Conservation (phyloP, 2,888 invertebrate species). For the Cataglyphis altisquamis region DNA sequence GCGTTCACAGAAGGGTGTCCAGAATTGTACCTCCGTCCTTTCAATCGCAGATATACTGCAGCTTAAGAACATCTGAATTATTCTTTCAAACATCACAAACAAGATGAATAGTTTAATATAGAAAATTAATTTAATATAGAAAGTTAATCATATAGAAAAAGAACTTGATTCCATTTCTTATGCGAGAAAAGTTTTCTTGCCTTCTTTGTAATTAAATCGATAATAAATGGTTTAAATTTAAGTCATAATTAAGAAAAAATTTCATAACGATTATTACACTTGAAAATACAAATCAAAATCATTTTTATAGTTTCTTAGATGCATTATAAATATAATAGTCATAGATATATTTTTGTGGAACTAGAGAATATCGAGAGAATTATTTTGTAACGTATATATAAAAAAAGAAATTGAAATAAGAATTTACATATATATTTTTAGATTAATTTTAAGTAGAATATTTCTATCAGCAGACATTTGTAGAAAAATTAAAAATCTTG, state of each 20-base stretch:
- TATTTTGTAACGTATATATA: neutral
- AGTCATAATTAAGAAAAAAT: neutral
- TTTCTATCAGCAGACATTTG: neutral
- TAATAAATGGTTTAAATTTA: constrained; percentile 15
- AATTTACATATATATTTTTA: neutral
- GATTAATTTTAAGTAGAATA: neutral
- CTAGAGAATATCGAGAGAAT: neutral
- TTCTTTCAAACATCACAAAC: neutral
- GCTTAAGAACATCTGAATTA: neutral
- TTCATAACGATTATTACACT: constrained; percentile 19
- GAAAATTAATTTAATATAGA: constrained; percentile 23
- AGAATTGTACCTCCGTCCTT: neutral
- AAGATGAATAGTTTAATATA: constrained; percentile 16
- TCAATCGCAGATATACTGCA: neutral
- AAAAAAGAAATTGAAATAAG: neutral
- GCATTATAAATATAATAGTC: neutral
- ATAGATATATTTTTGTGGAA: neutral
- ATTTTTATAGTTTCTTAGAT: neutral
- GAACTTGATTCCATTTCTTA: neutral
- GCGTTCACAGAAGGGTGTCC: neutral
- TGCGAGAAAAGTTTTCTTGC: constrained; percentile 1
- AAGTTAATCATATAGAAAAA: constrained; percentile 1
- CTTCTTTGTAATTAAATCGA: constrained; percentile 13
- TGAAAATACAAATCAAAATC: neutral
- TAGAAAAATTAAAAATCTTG: neutral